phyloP scores from a whole-genome alignment of 1,140 invertebrate species.

The Chrysomallon squamiferum region DNA sequence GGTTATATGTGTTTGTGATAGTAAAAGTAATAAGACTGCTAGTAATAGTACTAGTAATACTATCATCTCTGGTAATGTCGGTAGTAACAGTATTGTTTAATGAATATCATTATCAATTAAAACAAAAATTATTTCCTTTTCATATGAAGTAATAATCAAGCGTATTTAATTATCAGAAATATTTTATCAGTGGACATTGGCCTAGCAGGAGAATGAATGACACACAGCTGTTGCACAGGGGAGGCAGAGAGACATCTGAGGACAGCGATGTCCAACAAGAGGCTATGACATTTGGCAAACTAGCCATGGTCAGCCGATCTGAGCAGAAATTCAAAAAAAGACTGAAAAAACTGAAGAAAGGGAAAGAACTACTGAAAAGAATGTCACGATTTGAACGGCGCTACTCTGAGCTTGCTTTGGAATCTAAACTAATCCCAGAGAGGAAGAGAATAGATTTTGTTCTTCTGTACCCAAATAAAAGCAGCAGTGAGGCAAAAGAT shows the following conservation, averaged over 20 bases:
- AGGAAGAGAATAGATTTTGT: conserved; percentile 53
- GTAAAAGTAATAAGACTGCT: too few relatives aligned
- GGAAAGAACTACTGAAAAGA: background rate
- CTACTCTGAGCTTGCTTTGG: conserved; percentile 19
- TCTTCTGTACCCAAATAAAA: conserved; percentile 33
- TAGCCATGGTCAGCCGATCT: background rate
- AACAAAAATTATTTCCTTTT: too few relatives aligned
- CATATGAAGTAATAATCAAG: too few relatives aligned
- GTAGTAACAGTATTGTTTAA: too few relatives aligned
- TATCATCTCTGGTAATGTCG: too few relatives aligned
- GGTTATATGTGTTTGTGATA: too few relatives aligned
- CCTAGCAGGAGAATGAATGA: background rate
- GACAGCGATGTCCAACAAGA: background rate
- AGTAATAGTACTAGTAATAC: too few relatives aligned
- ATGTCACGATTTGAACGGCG: conserved; percentile 11
- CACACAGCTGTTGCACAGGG: background rate
- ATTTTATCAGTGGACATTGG: too few relatives aligned
- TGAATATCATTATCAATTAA: too few relatives aligned
- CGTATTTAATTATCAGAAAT: too few relatives aligned
- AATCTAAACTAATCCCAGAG: conserved; percentile 29
- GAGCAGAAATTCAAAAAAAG: background rate
- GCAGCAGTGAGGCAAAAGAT: conserved; percentile 10
- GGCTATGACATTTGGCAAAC: background rate
- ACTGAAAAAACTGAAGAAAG: conserved; percentile 5
- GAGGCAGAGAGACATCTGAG: background rate